phyloP scores from a whole-genome alignment of 1,140 invertebrate species.

The Bombus confusus region DNA sequence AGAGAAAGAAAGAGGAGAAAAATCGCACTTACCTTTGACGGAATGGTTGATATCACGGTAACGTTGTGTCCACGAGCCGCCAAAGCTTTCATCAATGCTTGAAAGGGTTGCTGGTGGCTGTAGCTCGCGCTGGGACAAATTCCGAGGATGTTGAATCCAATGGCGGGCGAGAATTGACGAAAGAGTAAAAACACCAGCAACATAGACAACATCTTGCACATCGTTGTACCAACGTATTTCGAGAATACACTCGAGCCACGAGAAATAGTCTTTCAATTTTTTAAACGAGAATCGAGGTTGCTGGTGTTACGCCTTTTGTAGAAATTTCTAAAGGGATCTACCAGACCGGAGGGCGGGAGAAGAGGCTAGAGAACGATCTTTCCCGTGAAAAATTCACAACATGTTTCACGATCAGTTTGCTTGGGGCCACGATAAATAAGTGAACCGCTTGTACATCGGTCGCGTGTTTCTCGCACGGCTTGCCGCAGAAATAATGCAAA shows the following conservation, averaged over 20 bases:
- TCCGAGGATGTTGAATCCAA: slow-evolving; percentile 74
- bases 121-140: slow-evolving; percentile 83
- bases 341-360: not conserved
- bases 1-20: not conserved
- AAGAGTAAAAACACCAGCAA: slow-evolving; percentile 37
- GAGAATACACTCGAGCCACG: not conserved
- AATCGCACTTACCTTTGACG: slow-evolving; percentile 76
- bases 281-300: slow-evolving; percentile 52
- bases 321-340: slow-evolving; percentile 47
- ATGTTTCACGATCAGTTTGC: slow-evolving; percentile 60
- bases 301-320: slow-evolving; percentile 22
- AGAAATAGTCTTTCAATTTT: slow-evolving; percentile 59
- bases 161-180: slow-evolving; percentile 11
- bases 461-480: slow-evolving; percentile 50
- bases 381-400: slow-evolving; percentile 60
- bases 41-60: slow-evolving; percentile 84
- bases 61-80: slow-evolving; percentile 84
- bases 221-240: slow-evolving; percentile 30
- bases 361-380: not conserved
- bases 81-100: slow-evolving; percentile 84
- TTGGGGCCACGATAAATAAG: slow-evolving; percentile 58
- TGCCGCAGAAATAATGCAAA: slow-evolving; percentile 58
- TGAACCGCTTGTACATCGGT: slow-evolving; percentile 51
- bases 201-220: slow-evolving; percentile 44
- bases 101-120: slow-evolving; percentile 85